A percentile compares a stretch with the other conserved stretches of the same genome.
These are phyloP conservation scores for Macrosiphum euphorbiae DNA, from an alignment of 2,888 invertebrate genomes.

Conservation along the genomic window DNA sequence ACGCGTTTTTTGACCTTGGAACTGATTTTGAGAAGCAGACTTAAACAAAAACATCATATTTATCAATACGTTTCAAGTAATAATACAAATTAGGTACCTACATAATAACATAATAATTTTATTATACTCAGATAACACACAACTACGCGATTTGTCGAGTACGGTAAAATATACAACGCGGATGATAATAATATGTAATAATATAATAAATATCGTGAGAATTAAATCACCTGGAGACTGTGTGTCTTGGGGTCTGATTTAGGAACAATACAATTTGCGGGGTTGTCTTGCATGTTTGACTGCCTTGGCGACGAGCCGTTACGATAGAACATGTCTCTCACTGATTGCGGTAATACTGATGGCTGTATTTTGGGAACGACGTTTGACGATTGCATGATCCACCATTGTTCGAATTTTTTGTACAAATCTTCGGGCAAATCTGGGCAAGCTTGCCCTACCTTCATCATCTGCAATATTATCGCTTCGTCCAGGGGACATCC, in stretches of 20 bases:
- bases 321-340: conserved; percentile 60
- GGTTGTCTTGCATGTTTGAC: conserved; percentile 35
- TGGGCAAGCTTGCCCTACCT: conserved; percentile 69
- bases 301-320: conserved; percentile 58
- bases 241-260: conserved; percentile 50
- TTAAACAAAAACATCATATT: not conserved
- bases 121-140: not conserved
- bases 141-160: not conserved
- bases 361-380: conserved; percentile 52
- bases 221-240: conserved; percentile 49
- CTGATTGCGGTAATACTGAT: conserved; percentile 57
- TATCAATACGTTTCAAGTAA: not conserved
- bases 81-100: no score
- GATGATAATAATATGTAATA: not conserved
- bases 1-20: conserved; percentile 88
- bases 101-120: not conserved
- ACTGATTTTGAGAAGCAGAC: conserved; percentile 77
- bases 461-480: conserved; percentile 69
- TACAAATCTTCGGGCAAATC: conserved; percentile 87
- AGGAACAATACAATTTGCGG: conserved; percentile 41
- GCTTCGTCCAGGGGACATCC: conserved; percentile 98
- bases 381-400: conserved; percentile 77
- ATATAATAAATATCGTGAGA: not conserved
- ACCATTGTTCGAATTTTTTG: conserved; percentile 93
- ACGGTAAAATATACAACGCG: not conserved